Evolutionary conservation across 2,888 invertebrate species (phyloP).

Genomic region (Caenorhabditis sulstoni): DNA sequence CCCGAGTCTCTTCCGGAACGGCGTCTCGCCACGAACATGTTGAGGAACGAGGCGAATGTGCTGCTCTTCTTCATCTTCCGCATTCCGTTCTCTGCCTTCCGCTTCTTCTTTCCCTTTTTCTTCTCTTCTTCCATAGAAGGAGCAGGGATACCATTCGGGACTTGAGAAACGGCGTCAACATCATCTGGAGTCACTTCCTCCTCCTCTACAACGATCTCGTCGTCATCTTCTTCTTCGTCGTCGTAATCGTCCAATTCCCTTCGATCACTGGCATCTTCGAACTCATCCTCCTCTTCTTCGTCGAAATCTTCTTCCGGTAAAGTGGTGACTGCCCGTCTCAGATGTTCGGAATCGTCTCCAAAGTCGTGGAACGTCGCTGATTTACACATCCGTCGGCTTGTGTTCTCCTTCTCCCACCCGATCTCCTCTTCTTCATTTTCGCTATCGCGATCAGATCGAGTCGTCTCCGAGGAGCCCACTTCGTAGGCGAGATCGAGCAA

Average conservation of each 20-base stretch:
- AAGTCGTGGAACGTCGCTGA: slow-evolving; percentile 62
- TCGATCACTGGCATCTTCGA: slow-evolving; percentile 52
- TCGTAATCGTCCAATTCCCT: slow-evolving; percentile 35
- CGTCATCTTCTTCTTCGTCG: slow-evolving; percentile 48
- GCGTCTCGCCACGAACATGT: slow-evolving; percentile 55
- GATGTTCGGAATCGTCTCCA: slow-evolving; percentile 52
- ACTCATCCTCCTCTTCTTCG: slow-evolving; percentile 55
- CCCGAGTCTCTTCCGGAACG: slow-evolving; percentile 44
- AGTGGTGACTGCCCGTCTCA: slow-evolving; percentile 35
- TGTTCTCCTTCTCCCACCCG: slow-evolving; percentile 37
- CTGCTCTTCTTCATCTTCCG: slow-evolving; percentile 56
- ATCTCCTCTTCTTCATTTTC: slow-evolving; percentile 48
- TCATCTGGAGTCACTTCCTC: slow-evolving; percentile 44
- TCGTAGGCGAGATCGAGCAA: slow-evolving; percentile 52
- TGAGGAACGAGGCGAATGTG: slow-evolving; percentile 58
- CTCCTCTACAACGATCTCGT: slow-evolving; percentile 54
- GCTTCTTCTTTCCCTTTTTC: slow-evolving; percentile 31
- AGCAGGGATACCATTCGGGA: slow-evolving; percentile 22
- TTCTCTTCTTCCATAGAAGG: slow-evolving; percentile 29
- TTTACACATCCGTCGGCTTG: slow-evolving; percentile 51
- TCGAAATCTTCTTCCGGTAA: slow-evolving; percentile 49
- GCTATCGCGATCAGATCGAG: slow-evolving; percentile 43
- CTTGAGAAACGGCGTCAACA: slow-evolving; percentile 21
- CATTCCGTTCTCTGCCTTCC: slow-evolving; percentile 38
- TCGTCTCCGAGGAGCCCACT: slow-evolving; percentile 40